Evolutionary conservation across 1,140 invertebrate genomes (phyloP), one percentile per base, ranked within the genome.

Genomic region (Drosophila miranda): DNA sequence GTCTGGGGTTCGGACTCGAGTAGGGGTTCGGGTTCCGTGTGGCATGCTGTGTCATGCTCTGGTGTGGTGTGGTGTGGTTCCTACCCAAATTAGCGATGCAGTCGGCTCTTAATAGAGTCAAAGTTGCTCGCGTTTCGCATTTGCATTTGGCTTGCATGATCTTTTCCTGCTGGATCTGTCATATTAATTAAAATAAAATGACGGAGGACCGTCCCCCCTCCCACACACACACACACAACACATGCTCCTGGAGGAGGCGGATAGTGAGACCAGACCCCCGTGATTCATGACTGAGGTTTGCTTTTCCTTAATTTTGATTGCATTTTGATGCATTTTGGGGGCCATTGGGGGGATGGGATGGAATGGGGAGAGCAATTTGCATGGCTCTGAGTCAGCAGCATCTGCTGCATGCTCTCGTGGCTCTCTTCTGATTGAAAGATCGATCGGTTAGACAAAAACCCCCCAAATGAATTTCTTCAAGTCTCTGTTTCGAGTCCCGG

Each of bases 271-370:
- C 54, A 70, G 76, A 86, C 72, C 81, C 60, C 81, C 80, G 52
- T 84, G 81, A 84, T 76, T 84, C 80, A 86, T 84, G 75, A 26
- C 30, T 38, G 42, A 11, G 60, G 41, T 42, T 42, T 44, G 34
- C 49, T 56, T 75, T 76, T 76, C 49, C 67, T 86, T 89, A 89
- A 89, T 89, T 89, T 89, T 89, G 87, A 89, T 89, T 89, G 81
- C 76, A 87, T 89, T 89, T 89, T 87, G 87, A 83, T 87, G 87
- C 80, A 87, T 79, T 86, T 38, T 49, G 66, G 46, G 56, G 60
- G 30, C 30, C 30, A 30, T 8, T 9, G 8, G 26, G n/a, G 7
- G 9, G 44, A 51, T 52, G 58, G 54, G 49, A 41, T 38, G n/a
- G 51, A 16, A 44, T 21, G 8, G 8, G 30, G 30, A 0, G 30